Percentiles rank a stretch among this genome's conserved stretches.
Conservation (phyloP, 2,888 invertebrate species). For the Noctua janthe region DNA sequence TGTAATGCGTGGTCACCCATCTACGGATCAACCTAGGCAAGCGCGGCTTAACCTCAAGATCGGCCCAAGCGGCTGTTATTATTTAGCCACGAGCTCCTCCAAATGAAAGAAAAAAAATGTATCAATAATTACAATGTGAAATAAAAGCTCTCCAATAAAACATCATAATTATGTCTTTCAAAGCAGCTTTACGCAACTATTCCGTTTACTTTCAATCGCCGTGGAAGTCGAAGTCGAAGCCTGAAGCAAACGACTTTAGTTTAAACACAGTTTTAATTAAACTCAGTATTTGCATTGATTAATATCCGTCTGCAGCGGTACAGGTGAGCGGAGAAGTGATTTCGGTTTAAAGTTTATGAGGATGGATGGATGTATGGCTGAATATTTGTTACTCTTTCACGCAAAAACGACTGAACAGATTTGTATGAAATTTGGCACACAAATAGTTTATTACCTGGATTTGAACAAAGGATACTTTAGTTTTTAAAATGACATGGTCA, state of each 20-base stretch:
- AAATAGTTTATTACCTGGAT: too few relatives aligned
- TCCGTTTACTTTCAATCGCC: conserved; percentile 16
- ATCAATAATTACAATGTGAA: not conserved
- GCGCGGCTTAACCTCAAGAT: not conserved
- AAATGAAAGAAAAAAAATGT: not conserved
- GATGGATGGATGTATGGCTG: too few relatives aligned
- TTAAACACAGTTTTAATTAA: conserved; percentile 57
- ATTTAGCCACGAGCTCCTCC: not conserved
- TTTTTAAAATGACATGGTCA: too few relatives aligned
- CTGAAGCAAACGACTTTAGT: conserved; percentile 52
- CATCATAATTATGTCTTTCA: not conserved
- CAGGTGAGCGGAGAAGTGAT: conserved; percentile 29
- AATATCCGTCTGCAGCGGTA: conserved; percentile 64
- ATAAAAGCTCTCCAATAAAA: not conserved
- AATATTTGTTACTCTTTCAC: too few relatives aligned
- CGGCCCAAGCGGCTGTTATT: too few relatives aligned
- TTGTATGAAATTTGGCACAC: too few relatives aligned
- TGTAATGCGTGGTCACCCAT: not conserved
- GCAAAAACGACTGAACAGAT: too few relatives aligned
- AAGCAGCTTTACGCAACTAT: not conserved
- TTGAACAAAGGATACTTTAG: too few relatives aligned
- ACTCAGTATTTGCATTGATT: conserved; percentile 64
- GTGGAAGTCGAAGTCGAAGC: conserved; percentile 29
- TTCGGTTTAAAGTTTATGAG: too few relatives aligned
- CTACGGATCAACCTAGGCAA: not conserved